Base-by-base conservation (phyloP, 2,113 vertebrate species). In the Psilopogon haemacephalus region DNA sequence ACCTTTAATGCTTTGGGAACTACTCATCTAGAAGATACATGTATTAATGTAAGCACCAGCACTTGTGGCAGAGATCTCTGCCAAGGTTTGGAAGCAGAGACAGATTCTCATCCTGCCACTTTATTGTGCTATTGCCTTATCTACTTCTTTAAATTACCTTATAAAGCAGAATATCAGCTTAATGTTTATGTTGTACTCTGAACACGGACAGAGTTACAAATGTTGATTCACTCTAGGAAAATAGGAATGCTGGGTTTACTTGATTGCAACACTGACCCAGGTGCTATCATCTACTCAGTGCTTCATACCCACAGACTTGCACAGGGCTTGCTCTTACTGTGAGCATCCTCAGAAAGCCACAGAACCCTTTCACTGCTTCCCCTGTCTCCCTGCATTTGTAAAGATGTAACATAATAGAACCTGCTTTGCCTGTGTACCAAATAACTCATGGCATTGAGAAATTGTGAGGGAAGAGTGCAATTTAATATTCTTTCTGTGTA, bases 1-100 rank as follows among this genome's bases (percentile, higher is more conserved):
- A 50, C 6, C 28, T 60, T 28, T 26, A 2, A 1, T 79, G 55
- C 62, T 86, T 62, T 56, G 52, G 68, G n/a, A 84, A 1, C 40
- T 62, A 5, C 21, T 52, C 0, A 0, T 58, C 58, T 50, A 72
- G 87, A 44, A 62, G 44, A 8, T 67, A 15, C 21, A 59, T 0
- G 0, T 48, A 4, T 23, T 48, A 24, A 14, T 30, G 67, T 58
- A 33, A 69, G 46, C 60, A 73, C 27, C 24, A 58, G 5, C 59
- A 3, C 27, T 26, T 10, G 3, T 90, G 59, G 28, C 50, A 32
- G 6, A 28, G 35, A 21, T 60, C 38, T 48, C 17, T 63, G 10
- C 1, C 1, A 0, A 50, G 28, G 11, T 64, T 82, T 79, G 86
- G 84, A 64, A 94, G 35, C 56, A 64, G 52, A 33, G 35, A 44